phyloP scores from a whole-genome alignment of 2,113 vertebrate species.

The Oryzias javanicus region DNA sequence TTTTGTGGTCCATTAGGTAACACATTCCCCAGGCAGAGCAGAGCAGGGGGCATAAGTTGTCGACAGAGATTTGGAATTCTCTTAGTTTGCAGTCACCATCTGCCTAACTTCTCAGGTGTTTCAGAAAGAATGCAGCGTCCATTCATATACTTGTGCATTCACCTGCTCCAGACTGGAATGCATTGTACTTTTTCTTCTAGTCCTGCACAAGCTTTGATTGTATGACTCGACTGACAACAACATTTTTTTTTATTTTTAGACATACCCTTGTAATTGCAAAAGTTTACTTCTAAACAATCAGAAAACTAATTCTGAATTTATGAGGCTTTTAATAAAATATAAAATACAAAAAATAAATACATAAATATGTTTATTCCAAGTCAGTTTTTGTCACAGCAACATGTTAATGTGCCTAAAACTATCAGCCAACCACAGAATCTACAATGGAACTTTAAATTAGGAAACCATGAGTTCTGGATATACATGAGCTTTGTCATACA shows the following conservation, averaged over 20 bases:
- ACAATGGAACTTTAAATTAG: slow-evolving; percentile 28
- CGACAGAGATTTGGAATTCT: slow-evolving; percentile 72
- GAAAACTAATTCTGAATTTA: neutral
- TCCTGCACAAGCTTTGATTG: slow-evolving; percentile 10
- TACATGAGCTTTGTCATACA: neutral
- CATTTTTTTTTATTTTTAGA: slow-evolving; percentile 3
- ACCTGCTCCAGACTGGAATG: slow-evolving; percentile 52
- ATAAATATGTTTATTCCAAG: neutral
- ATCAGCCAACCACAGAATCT: slow-evolving; percentile 45
- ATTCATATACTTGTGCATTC: slow-evolving; percentile 52
- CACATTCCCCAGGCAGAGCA: slow-evolving; percentile 70
- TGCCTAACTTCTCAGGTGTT: slow-evolving; percentile 66
- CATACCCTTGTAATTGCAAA: slow-evolving; percentile 5
- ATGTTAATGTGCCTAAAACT: slow-evolving; percentile 34
- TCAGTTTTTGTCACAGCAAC: neutral
- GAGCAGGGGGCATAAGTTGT: slow-evolving; percentile 58
- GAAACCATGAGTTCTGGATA: neutral
- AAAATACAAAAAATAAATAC: neutral
- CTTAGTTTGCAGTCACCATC: slow-evolving; percentile 57
- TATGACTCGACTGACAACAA: slow-evolving; percentile 2
- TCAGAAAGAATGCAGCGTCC: slow-evolving; percentile 57
- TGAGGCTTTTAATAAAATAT: slow-evolving; percentile 3
- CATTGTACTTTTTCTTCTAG: slow-evolving; percentile 15
- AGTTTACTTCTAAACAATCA: too few relatives aligned
- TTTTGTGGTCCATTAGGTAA: slow-evolving; percentile 74